Percentiles rank a stretch among this genome's conserved stretches.
Conservation (phyloP, 2,113 vertebrate species). For the Ploceus nigricollis region DNA sequence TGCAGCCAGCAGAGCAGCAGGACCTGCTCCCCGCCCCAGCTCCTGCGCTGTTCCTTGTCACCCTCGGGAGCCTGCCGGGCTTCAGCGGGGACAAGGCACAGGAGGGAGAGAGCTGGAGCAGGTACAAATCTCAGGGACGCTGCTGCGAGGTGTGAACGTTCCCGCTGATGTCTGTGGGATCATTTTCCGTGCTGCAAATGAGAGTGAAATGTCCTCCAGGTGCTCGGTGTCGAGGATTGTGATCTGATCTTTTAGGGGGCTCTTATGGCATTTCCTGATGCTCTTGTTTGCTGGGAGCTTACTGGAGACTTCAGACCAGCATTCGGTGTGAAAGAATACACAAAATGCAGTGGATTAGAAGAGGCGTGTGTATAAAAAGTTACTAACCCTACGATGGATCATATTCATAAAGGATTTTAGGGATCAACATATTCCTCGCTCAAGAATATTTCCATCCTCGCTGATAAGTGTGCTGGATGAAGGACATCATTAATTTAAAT, state of each 20-base stretch:
- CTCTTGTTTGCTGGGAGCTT: background rate
- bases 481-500: conserved; percentile 52
- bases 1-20: background rate
- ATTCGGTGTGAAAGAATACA: background rate
- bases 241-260: background rate
- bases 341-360: conserved; percentile 7
- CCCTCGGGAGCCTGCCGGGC: background rate
- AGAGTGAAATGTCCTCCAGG: background rate
- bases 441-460: conserved; percentile 4
- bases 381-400: conserved; percentile 34
- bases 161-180: background rate
- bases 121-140: background rate
- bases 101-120: background rate
- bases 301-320: background rate
- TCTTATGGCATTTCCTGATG: background rate
- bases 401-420: conserved; percentile 46
- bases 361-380: conserved; percentile 34
- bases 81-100: background rate
- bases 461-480: background rate
- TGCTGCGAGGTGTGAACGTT: background rate
- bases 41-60: background rate
- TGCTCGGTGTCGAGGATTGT: background rate
- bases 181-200: background rate
- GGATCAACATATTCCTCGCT: background rate
- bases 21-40: background rate